Base-by-base conservation (phyloP, 92 coral and sea anemone genomes). In the Meandrina meandrites region DNA sequence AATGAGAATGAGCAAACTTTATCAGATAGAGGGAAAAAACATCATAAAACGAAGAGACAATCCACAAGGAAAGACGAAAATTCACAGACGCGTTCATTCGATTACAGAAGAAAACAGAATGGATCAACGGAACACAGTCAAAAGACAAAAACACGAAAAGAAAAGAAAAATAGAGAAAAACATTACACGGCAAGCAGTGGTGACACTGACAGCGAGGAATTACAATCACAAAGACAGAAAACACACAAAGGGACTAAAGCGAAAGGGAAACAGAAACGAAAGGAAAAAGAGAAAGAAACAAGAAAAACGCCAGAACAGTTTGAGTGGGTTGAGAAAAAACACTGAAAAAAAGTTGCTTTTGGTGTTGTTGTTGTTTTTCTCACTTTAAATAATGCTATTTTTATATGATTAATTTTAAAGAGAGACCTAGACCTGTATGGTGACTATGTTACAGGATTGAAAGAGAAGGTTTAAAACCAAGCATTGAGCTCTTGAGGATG, bases 41-140 rank as follows among this genome's bases (percentile, higher is more conserved):
- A 31, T 48, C 36, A 13, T 22, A 87, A 79, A 64, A 80, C 40
- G 79, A 79, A 80, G 79, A 71, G 67, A 19, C 69, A 70, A 45
- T 30, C 12, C 19, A 13, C 54, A 51, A 36, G 47, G 54, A 53
- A 48, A 24, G 84, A 31, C 17, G 66, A 78, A 56, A 18, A 73
- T 73, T 37, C 48, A 21, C 16, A 24, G 30, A 73, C 0, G 13
- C 22, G 51, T 37, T 16, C 27, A 35, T 53, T 34, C 0, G 27
- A 53, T 19, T 47, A 79, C 45, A 79, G 66, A 51, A 79, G 45
- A 30, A 56, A 79, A 56, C 64, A 22, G 42, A 30, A 54, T 56
- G 7, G 15, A 19, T 5, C 37, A 51, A 50, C n/a, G 15, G 68
- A 79, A 28, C 58, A 31, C 37, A 71, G 24, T 14, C 47, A 71